A percentile compares a stretch with the other conserved stretches of the same genome.
Conservation (phyloP, 2,797 vertebrate genomes). For the Lutjanus campechanus region DNA sequence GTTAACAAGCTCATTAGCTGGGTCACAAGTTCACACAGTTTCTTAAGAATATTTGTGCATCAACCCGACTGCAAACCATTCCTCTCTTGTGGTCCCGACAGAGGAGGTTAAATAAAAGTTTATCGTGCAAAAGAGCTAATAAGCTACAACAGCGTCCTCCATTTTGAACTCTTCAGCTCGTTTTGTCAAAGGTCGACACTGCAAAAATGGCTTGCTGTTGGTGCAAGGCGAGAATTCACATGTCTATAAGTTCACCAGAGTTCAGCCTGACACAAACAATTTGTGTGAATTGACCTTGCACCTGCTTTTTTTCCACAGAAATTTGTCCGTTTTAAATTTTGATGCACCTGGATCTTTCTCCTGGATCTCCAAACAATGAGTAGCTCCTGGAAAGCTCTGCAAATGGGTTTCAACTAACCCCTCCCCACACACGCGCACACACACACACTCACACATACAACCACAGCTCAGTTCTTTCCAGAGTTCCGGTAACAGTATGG, state of each 20-base stretch:
- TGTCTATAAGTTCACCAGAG: neutral
- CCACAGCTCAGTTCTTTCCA: slow-evolving; percentile 25
- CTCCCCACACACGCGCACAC: neutral
- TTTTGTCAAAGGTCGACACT: no score
- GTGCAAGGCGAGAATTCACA: neutral
- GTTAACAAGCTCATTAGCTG: neutral
- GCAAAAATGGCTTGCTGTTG: neutral
- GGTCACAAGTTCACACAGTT: no score
- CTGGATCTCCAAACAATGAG: slow-evolving; percentile 76
- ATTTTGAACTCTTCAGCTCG: neutral
- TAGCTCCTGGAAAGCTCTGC: slow-evolving; percentile 67
- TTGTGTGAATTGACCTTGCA: neutral
- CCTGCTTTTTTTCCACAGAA: neutral
- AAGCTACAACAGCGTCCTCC: neutral
- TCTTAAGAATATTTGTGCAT: no score
- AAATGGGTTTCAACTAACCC: slow-evolving; percentile 63
- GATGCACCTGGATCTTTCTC: no score
- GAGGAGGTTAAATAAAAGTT: neutral
- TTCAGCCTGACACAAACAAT: neutral
- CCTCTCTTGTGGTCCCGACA: no score
- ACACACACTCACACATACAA: slow-evolving; percentile 3
- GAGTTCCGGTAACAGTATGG: slow-evolving; percentile 42
- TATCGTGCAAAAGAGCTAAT: neutral
- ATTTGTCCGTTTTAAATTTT: neutral
- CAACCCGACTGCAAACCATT: no score